Evolutionary conservation across 2,113 vertebrate species (phyloP), one percentile per base, ranked within the genome.

Genomic region (Ictidomys tridecemlineatus): DNA sequence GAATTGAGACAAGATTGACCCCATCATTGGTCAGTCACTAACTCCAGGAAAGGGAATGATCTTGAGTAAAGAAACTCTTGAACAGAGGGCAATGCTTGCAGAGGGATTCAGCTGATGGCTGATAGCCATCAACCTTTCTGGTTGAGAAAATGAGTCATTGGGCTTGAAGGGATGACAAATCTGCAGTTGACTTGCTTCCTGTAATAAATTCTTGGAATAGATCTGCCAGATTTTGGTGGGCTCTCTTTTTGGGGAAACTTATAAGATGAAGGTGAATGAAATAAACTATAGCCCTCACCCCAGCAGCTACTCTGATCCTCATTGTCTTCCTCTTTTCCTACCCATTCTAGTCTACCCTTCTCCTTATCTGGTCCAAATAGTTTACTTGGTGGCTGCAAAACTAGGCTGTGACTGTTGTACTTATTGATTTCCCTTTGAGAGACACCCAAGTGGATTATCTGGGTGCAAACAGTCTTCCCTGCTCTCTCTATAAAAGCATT

Each of bases 181-280:
- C 39, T 16, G 14, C 53, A 53, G 65, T 95, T 77, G 2, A 17
- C 39, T 84, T 92, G n/a, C 48, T 92, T 79, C 70, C 28, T 77
- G 8, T 8, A 32, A 5, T 67, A 87, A 58, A 32, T 94, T 94
- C 70, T 93, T 17, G 24, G 5, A 87, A 30, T 17, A 37, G 24
- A n/a, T 53, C 24, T 53, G 56, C 22, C 26, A 77, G 37, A 51
- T 56, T 63, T 61, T 76, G 26, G 32, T 77, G 67, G 58, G 4
- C 58, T 82, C 53, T 32, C 88, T 85, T 89, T 73, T 39, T n/a
- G 89, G 74, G 74, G 28, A 84, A 89, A 79, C 37, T 13, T 89
- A 20, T 0, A 76, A 72, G 67, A 89, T 18, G 24, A 70, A 39
- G 22, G 6, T 30, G 17, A 61, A 70, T 86, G 26, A 45, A 84